Evolutionary conservation across 1,140 invertebrate genomes (phyloP), one percentile per base, ranked within the genome.

Genomic region (Frieseomelitta varia): DNA sequence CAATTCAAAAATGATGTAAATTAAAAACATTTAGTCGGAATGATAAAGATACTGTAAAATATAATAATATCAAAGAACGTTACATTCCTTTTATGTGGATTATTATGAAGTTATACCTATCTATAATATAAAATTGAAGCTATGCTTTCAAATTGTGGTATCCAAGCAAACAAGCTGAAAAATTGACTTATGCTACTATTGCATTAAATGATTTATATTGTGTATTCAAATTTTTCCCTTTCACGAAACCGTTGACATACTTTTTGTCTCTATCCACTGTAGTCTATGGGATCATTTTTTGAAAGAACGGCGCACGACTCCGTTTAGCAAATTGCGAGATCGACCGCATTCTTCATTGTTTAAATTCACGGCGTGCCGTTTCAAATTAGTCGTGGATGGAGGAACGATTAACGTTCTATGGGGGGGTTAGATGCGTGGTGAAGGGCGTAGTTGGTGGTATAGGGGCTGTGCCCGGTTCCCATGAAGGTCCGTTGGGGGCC

Each of bases 401-500:
- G 88, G 79, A 91, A 90, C 91, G 90, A 93, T 94, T 92, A 94
- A 90, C 90, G 90, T 90, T 91, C 83, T 83, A 85, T 39, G 76
- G 77, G 79, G 75, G 88, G 72, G 56, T 77, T 82, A 39, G 71
- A 30, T 56, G 30, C 75, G 47, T 79, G 68, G 58, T 71, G 75
- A 79, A 71, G 85, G 88, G 88, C 88, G 91, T 91, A 87, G 75
- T 86, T 85, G 87, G 84, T 87, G 87, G 90, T 78, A 74, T 75
- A 81, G 91, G 89, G 91, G 90, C 90, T 87, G 90, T 93, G 92
- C 87, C 88, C 91, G 90, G 92, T 95, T 95, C 94, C 94, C 94
- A 95, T 94, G 94, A 94, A 94, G 92, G 91, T 94, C 90, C 93
- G 94, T 94, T 95, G 94, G 94, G 94, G 94, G 93, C 90, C 89